Percentiles rank a stretch among this genome's conserved stretches.
phyloP scores from a whole-genome alignment of 2,113 vertebrate genomes.

The Oxygymnocypris stewartii region DNA sequence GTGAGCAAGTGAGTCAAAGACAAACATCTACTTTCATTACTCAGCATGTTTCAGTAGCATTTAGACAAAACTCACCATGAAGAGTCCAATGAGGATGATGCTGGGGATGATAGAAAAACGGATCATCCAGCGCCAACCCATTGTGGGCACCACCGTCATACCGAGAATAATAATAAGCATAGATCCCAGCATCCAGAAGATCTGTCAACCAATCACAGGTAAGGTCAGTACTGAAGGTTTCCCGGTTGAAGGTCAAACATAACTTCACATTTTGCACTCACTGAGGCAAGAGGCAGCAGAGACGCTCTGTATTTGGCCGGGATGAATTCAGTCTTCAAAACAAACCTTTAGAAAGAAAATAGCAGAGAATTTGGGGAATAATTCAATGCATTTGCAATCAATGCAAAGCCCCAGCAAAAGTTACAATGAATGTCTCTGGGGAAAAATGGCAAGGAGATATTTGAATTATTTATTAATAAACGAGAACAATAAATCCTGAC shows the following conservation, averaged over 20 bases:
- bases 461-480: too few species aligned
- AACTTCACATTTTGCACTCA: constrained; percentile 66
- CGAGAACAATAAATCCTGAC: too few species aligned
- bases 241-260: neutral
- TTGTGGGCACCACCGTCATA: constrained; percentile 82
- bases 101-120: constrained; percentile 86
- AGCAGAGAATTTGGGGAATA: neutral
- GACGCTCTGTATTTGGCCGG: constrained; percentile 84
- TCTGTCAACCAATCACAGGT: constrained; percentile 66
- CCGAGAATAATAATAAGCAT: constrained; percentile 88
- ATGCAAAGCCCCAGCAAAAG: too few species aligned
- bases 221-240: neutral
- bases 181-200: constrained; percentile 94
- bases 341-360: constrained; percentile 75
- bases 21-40: neutral
- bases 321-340: constrained; percentile 94
- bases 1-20: neutral
- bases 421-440: too few species aligned
- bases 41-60: neutral
- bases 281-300: constrained; percentile 88
- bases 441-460: too few species aligned
- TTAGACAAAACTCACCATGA: constrained; percentile 76
- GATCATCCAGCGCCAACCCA: constrained; percentile 95
- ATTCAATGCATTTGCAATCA: neutral
- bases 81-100: constrained; percentile 83